Evolutionary conservation across 2,797 vertebrate species (phyloP).

Genomic region (Anolis apletophallus): DNA sequence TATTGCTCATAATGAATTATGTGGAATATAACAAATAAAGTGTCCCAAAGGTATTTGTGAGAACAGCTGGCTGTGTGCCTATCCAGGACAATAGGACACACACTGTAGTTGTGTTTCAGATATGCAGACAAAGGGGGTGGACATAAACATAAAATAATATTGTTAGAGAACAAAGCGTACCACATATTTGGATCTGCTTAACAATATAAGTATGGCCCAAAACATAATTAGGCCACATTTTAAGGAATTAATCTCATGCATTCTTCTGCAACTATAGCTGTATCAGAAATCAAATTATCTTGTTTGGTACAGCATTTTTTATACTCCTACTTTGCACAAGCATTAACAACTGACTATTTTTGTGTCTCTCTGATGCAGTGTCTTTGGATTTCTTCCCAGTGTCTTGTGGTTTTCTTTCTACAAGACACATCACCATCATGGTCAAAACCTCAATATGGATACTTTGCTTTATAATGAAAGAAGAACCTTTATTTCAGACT

Average conservation of each 20-base stretch:
- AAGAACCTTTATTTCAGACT: background rate
- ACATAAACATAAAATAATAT: background rate
- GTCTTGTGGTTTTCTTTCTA: background rate
- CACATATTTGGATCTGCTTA: background rate
- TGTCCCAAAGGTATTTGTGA: conserved; percentile 1
- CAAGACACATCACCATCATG: background rate
- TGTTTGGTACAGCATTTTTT: conserved; percentile 16
- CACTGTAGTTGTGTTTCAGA: background rate
- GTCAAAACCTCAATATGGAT: background rate
- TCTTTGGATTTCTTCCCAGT: background rate
- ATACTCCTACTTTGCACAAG: background rate
- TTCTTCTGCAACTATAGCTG: background rate
- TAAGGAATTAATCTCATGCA: conserved; percentile 7
- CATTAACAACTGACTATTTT: conserved; percentile 24
- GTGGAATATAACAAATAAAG: background rate
- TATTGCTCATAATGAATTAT: background rate
- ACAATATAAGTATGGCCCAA: background rate
- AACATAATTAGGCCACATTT: conserved; percentile 9
- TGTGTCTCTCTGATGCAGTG: background rate
- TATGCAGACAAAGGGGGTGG: background rate
- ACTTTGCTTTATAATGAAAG: conserved; percentile 20
- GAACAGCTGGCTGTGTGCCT: background rate
- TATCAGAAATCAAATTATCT: conserved; percentile 25
- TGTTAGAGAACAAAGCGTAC: background rate
- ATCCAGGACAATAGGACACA: background rate